A percentile compares a stretch with the other conserved stretches of the same genome.
phyloP scores from a whole-genome alignment of 92 coral and sea anemone genomes.

The Epizoanthus fatuus region DNA sequence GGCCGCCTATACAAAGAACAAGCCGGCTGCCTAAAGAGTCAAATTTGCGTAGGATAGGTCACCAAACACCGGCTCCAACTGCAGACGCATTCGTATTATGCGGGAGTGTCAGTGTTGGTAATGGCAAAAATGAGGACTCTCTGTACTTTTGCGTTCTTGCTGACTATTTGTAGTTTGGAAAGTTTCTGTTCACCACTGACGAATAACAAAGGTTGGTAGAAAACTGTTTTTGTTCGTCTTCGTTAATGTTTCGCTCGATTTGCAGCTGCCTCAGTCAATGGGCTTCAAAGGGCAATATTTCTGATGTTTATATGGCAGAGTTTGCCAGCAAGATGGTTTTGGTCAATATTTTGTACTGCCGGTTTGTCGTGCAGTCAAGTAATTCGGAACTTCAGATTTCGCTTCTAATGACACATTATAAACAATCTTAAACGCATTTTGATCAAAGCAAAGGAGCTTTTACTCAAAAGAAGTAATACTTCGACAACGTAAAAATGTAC shows the following conservation, averaged over 20 bases:
- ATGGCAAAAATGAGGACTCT: conserved; percentile 11
- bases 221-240: neutral
- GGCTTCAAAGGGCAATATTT: neutral
- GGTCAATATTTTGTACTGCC: neutral
- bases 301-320: neutral
- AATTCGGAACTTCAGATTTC: neutral
- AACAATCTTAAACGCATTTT: neutral
- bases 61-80: neutral
- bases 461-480: neutral
- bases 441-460: too few relatives aligned
- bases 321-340: neutral
- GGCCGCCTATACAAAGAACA: conserved; percentile 12
- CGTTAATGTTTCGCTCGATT: neutral
- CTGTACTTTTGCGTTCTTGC: neutral
- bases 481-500: too few relatives aligned
- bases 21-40: conserved; percentile 27
- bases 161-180: conserved; percentile 5
- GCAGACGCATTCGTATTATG: neutral
- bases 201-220: conserved; percentile 25
- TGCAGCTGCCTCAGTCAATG: neutral
- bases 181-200: conserved; percentile 26
- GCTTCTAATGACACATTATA: neutral
- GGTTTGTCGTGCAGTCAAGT: neutral
- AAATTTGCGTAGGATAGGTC: conserved; percentile 3
- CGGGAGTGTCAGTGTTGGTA: neutral